Conservation (phyloP, 2,113 vertebrate species). For the Dromas ardeola region DNA sequence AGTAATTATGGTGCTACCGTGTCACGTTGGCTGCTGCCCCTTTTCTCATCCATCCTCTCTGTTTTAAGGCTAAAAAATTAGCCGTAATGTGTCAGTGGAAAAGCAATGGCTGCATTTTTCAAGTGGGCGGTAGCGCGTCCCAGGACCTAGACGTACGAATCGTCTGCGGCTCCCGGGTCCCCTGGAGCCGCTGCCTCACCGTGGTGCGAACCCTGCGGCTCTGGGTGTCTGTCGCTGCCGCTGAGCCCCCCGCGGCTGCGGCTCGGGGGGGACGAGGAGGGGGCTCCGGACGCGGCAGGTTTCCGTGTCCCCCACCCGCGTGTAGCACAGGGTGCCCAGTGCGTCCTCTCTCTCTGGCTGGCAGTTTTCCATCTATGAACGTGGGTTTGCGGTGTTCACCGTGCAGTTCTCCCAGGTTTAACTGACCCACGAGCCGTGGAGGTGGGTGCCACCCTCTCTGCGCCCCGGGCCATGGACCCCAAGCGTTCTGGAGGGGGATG, state of each 20-base stretch:
- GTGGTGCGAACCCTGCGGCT: fast-evolving
- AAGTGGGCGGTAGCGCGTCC: not conserved
- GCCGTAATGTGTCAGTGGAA: not conserved
- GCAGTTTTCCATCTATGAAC: not conserved
- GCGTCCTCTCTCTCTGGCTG: too few relatives aligned
- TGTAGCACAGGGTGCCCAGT: fast-evolving
- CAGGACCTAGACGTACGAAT: not conserved
- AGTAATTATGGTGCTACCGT: not conserved
- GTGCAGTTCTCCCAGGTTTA: not conserved
- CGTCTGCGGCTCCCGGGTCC: not conserved
- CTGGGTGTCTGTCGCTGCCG: fast-evolving
- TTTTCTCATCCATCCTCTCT: not conserved
- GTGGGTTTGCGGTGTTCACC: fast-evolving
- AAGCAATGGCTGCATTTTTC: not conserved
- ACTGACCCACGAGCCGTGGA: too few relatives aligned
- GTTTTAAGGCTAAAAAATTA: not conserved
- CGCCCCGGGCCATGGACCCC: too few relatives aligned
- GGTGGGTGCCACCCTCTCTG: not conserved
- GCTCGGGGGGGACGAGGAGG: not conserved
- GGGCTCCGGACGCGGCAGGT: not conserved
- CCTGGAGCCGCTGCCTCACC: not conserved
- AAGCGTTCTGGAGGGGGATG: not conserved
- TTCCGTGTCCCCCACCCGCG: too few relatives aligned
- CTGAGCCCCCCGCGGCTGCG: fast-evolving
- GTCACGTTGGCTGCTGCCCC: not conserved